Evolutionary conservation across 2,888 invertebrate genomes (phyloP), one percentile per base, ranked within the genome.

Genomic region (Aproaerema taeniolella): DNA sequence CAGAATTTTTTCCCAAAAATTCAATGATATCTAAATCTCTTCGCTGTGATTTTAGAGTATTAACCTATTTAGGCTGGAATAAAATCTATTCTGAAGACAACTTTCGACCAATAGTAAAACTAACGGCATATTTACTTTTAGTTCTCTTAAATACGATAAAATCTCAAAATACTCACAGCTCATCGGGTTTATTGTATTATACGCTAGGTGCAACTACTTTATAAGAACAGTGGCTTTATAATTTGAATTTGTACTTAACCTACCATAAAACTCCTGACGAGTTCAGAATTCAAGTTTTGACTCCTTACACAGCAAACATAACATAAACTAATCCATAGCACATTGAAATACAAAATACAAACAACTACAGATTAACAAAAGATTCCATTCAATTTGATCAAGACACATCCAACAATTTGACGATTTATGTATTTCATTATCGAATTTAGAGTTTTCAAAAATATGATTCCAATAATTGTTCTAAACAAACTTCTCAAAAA

Each of bases 101-200:
- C 56, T 55, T 67, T 70, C 67, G 69, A 77, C 73, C 63, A 64
- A 71, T 62, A 67, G 62, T 67, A 62, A 69, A 78, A 76, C 70
- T 76, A 78, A 79, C 59, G 46, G 65, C 69, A 57, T 65, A 62
- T 68, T 66, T 66, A 67, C 54, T 50, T 60, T 49, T 45, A 64
- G 66, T 69, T 61, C 67, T 71, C 82, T 83, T 83, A 77, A 72
- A 73, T 79, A 85, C 82, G 85, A 83, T 86, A 85, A 86, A 85
- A 86, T 85, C 85, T 86, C 86, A 83, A 82, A 86, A 83, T 82
- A 76, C 76, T 86, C 86, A 86, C 86, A 86, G 86, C 85, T 86
- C 86, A 67, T 86, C 82, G 79, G 85, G 76, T 83, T 37, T 85
- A 85, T 85, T 83, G 78, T 82, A 76, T 77, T 76, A 72, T 71